phyloP scores from a whole-genome alignment of 2,113 vertebrate species.

The Oreotrochilus melanogaster region DNA sequence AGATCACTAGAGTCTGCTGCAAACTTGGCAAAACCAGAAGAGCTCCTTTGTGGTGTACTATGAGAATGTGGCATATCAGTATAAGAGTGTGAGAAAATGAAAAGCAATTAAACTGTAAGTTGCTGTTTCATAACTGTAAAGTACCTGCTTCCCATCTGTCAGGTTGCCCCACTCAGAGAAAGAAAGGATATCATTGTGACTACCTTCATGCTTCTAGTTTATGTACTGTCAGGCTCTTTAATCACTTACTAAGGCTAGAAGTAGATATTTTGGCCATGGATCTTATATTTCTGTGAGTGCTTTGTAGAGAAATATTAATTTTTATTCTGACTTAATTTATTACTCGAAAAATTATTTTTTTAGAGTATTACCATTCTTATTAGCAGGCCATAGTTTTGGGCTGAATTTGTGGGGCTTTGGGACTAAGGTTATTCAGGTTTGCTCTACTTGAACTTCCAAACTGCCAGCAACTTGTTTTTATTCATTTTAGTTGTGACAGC shows the following conservation, averaged over 20 bases:
- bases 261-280: not conserved
- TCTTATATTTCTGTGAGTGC: not conserved
- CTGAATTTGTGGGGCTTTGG: not conserved
- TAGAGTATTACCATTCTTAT: not conserved
- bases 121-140: not conserved
- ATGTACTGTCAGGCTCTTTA: not conserved
- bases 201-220: not conserved
- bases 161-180: not conserved
- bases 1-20: not conserved
- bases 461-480: not conserved
- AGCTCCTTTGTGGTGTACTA: not conserved
- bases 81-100: not conserved
- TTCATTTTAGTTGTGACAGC: not conserved
- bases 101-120: not conserved
- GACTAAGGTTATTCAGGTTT: not conserved
- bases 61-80: not conserved
- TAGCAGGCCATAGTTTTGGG: not conserved
- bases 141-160: not conserved
- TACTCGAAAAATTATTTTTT: fast-evolving
- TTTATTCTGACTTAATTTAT: not conserved
- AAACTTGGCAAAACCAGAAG: not conserved
- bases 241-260: not conserved
- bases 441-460: not conserved
- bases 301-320: not conserved
- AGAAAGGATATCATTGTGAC: not conserved